Evolutionary conservation across 2,888 invertebrate genomes (phyloP), one percentile per base, ranked within the genome.

Genomic region (Bembecia ichneumoniformis): DNA sequence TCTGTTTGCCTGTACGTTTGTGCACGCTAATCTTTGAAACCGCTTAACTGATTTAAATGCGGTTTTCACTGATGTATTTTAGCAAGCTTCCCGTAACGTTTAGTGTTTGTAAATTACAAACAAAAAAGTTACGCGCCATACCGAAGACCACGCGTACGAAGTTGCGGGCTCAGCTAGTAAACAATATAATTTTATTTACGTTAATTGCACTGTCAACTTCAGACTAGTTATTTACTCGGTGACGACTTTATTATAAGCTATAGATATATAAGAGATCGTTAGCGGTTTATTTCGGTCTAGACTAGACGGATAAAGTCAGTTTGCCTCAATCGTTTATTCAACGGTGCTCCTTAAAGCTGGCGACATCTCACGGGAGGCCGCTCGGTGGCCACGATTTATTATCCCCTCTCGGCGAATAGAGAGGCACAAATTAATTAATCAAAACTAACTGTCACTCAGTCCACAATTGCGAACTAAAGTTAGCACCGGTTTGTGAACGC

Each of bases 341-440:
- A 64, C 69, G 65, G 65, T 58, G 74, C 72, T 72, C 59, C 60
- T 66, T 28, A 68, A 69, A 72, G 68, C 64, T 67, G 77, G 79
- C 71, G 84, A 84, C 86, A 81, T 82, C 84, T 82, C 77, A 74
- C 77, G 83, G 83, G 84, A 82, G 84, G 86, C 75, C 77, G 62
- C 58, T 55, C n/a, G n/a, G n/a, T n/a, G 58, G 53, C 58, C 62
- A 80, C 82, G 80, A 87, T 87, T 86, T 81, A 86, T 86, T 80
- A 82, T 82, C 69, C 67, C 71, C 67, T 63, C 75, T 69, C 67
- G 60, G 71, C 68, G 73, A 70, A 77, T 74, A 77, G 75, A 74
- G 72, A 60, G 69, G 71, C 66, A 68, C 71, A 66, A 77, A 84
- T 84, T 84, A 86, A 87, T 87, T 86, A 86, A 86, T 86, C 84